phyloP scores from a whole-genome alignment of 2,113 vertebrate genomes.

The Antennarius striatus region DNA sequence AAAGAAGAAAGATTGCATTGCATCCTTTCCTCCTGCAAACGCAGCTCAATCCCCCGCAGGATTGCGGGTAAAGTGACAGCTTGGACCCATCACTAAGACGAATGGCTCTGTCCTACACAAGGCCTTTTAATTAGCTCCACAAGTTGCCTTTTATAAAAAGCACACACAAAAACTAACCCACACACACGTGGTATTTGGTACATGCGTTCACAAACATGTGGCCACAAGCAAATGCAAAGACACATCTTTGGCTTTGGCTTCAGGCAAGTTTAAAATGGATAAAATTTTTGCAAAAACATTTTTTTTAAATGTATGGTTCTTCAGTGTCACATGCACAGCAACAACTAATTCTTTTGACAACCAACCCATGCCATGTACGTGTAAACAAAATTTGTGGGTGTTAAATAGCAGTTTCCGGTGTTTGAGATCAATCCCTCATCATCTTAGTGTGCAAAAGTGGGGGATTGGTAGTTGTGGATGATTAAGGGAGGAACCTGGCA shows the following conservation, averaged over 20 bases:
- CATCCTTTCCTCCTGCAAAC: constrained; percentile 39
- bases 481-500: constrained; percentile 39
- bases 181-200: constrained; percentile 33
- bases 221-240: constrained; percentile 28
- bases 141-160: constrained; percentile 67
- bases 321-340: neutral
- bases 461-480: constrained; percentile 1
- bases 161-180: constrained; percentile 10
- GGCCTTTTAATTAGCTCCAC: constrained; percentile 79
- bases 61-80: constrained; percentile 69
- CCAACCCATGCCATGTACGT: constrained; percentile 21
- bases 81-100: constrained; percentile 74
- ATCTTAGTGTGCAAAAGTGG: constrained; percentile 37
- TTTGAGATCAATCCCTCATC: constrained; percentile 60
- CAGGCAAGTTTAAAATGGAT: neutral
- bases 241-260: constrained; percentile 6
- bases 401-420: constrained; percentile 60
- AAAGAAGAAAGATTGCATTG: constrained; percentile 21
- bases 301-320: neutral
- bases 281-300: constrained; percentile 3
- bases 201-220: constrained; percentile 41
- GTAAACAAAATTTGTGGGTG: constrained; percentile 37
- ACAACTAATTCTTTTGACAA: constrained; percentile 25
- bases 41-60: constrained; percentile 62
- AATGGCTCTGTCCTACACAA: constrained; percentile 73